Percentiles rank a stretch among this genome's conserved stretches.
Evolutionary conservation across 2,888 invertebrate species (phyloP).

Genomic region (Dicyrtomina minuta): DNA sequence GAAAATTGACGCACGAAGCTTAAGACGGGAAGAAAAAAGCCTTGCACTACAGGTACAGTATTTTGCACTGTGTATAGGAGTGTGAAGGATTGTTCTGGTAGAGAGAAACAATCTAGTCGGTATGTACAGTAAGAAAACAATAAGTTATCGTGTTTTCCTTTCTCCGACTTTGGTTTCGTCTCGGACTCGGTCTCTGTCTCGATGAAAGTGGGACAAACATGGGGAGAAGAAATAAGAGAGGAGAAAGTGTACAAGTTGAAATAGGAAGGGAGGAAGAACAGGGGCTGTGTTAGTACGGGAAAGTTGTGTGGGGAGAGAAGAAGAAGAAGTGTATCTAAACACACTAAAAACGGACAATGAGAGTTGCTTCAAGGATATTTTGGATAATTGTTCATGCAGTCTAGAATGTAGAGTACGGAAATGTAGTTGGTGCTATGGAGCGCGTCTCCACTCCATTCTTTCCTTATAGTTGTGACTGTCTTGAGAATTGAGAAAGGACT

Average conservation of each 20-base stretch:
- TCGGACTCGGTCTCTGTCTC: not conserved
- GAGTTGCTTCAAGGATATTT: slow-evolving; percentile 17
- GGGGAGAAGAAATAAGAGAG: slow-evolving; percentile 2
- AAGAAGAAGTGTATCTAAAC: too few species aligned
- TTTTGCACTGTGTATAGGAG: too few species aligned
- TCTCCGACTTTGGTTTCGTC: too few species aligned
- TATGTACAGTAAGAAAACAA: too few species aligned
- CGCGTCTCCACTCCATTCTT: not conserved
- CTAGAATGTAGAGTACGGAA: too few species aligned
- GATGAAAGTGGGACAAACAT: not conserved
- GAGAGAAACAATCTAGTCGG: too few species aligned
- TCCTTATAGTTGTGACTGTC: not conserved
- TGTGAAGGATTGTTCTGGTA: too few species aligned
- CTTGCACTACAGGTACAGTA: too few species aligned
- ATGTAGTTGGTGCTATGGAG: not conserved
- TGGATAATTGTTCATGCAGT: slow-evolving; percentile 14
- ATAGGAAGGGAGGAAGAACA: not conserved
- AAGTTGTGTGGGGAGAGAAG: not conserved
- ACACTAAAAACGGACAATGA: slow-evolving; percentile 4
- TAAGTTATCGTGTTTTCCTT: too few species aligned
- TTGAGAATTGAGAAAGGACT: too few species aligned
- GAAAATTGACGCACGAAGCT: too few species aligned
- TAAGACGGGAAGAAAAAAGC: too few species aligned
- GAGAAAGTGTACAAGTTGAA: not conserved
- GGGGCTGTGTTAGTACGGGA: not conserved